These are phyloP conservation scores for Pecten maximus DNA, from an alignment of 2,888 invertebrate genomes.

Conservation along the genomic window DNA sequence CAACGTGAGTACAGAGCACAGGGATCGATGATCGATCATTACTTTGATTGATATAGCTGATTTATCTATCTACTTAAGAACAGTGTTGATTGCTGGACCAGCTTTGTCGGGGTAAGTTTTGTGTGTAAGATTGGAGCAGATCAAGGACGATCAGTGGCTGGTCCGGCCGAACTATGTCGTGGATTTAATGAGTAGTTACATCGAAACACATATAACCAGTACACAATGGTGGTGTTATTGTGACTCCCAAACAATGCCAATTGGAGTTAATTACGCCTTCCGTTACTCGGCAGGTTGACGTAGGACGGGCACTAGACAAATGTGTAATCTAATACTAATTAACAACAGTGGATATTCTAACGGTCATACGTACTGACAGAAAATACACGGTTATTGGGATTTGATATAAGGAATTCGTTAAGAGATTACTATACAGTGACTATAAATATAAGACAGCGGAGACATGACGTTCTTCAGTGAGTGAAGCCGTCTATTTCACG, in stretches of 20 bases:
- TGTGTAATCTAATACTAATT: background rate
- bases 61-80: background rate
- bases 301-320: background rate
- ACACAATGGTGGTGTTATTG: background rate
- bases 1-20: background rate
- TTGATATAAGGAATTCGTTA: background rate
- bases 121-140: background rate
- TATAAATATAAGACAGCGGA: background rate
- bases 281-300: background rate
- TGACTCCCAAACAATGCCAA: background rate
- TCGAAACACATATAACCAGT: background rate
- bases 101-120: background rate
- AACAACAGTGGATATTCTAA: background rate
- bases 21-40: conserved; percentile 5
- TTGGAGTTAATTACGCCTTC: background rate
- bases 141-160: background rate
- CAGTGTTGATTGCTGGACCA: conserved; percentile 12
- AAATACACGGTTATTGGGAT: background rate
- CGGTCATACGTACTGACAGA: background rate
- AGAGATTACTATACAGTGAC: background rate
- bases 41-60: background rate
- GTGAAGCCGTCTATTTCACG: background rate
- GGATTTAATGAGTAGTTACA: conserved; percentile 21
- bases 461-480: background rate
- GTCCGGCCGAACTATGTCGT: background rate